Base-by-base conservation (phyloP, 2,888 invertebrate genomes). In the Drosophila koepferae region DNA sequence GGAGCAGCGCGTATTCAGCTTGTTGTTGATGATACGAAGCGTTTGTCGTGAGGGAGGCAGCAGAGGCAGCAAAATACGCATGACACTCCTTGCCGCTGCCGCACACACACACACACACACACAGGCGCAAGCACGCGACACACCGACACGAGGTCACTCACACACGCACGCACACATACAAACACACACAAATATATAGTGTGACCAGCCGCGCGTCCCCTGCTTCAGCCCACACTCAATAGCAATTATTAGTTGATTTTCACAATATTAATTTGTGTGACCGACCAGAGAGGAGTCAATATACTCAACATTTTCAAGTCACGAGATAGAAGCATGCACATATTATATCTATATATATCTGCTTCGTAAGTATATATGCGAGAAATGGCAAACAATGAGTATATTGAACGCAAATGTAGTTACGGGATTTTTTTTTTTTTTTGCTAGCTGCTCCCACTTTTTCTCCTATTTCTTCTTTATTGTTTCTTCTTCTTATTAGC, bases 41-140 rank as follows among this genome's bases (percentile, higher is more conserved):
- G 53, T 58, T 67, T 18, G 55, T 16, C 1, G 31, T 18, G 14
- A 41, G 56, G 40, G 38, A 60, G 72, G 65, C 64, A 81, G 79
- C 72, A 66, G 38, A 60, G 72, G 65, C 64, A 81, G 79, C 72
- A 66, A 85, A 85, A 85, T 88, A 88, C 88, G 85, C 85, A 85
- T 88, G 85, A 88, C 88, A 86, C 85, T 86, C 85, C 85, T 86
- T 88, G 81, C 88, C 88, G 80, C 69, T 80, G 74, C 86, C 81
- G 74, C 81, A 80, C 84, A 78, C 68, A 58, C 65, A 60, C 81
- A 80, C 84, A 78, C 68, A 58, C 65, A 60, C 56, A 64, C 51
- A 54, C 77, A 68, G 53, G 44, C 53, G 60, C 38, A 69, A 79
- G 86, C 86, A 83, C 83, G 83, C 83, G 80, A 87, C 85, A 78